A percentile compares a stretch with the other conserved stretches of the same genome.
Evolutionary conservation across 2,888 invertebrate genomes (phyloP).

Genomic region (Drosophila fungiperda): DNA sequence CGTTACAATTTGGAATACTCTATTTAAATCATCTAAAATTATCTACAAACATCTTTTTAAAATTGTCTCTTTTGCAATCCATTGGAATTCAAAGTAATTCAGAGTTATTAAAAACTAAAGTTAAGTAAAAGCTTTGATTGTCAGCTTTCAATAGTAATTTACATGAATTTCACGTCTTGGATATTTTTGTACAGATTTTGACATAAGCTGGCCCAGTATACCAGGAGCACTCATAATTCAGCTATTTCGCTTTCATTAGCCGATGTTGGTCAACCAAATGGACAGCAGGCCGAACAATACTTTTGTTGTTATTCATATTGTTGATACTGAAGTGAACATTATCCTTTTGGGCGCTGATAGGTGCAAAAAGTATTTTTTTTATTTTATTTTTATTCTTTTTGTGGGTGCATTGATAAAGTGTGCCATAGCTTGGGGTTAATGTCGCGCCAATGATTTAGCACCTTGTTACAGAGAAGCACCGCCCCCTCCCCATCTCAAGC

Average conservation of each 20-base stretch:
- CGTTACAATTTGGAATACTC: not conserved
- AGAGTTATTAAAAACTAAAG: not conserved
- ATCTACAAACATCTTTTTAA: not conserved
- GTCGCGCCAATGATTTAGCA: constrained; percentile 84
- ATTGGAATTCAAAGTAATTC: not conserved
- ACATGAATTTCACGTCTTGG: not conserved
- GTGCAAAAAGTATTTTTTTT: constrained; percentile 59
- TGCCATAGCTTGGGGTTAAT: constrained; percentile 84
- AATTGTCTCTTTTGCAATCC: not conserved
- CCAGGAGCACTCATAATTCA: constrained; percentile 60
- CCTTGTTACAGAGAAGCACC: constrained; percentile 77
- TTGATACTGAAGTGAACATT: constrained; percentile 55
- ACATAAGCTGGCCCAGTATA: constrained; percentile 39
- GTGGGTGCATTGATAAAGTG: constrained; percentile 83
- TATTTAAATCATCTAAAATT: not conserved
- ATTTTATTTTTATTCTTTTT: constrained; percentile 9
- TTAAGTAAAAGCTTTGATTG: not conserved
- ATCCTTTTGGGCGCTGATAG: constrained; percentile 74
- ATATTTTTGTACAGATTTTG: not conserved
- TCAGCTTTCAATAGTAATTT: not conserved
- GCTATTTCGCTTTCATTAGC: constrained; percentile 77
- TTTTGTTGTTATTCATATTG: constrained; percentile 43
- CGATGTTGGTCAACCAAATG: constrained; percentile 56
- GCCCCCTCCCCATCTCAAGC: constrained; percentile 1
- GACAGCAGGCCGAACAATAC: constrained; percentile 42